Conservation (phyloP, 35 echinoderm and acorn worm genomes). For the Amphiura filiformis region DNA sequence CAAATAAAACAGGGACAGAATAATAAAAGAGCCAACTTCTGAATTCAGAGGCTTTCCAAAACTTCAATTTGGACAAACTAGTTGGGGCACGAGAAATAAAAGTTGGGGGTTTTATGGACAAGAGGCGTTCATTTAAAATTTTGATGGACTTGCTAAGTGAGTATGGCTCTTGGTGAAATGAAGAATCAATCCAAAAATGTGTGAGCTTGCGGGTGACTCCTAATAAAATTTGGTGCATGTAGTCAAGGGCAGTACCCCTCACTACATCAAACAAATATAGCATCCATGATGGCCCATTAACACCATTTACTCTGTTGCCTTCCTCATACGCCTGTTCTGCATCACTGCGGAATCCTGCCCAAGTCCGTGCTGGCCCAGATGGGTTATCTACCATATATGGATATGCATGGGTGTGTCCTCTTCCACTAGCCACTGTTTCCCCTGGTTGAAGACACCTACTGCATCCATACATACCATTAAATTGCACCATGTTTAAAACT, state of each 20-base stretch:
- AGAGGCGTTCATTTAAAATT: background rate
- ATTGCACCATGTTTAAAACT: constrained; percentile 20
- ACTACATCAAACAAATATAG: background rate
- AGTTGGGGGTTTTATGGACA: background rate
- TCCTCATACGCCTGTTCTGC: background rate
- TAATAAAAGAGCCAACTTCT: background rate
- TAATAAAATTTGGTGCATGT: background rate
- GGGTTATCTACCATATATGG: background rate
- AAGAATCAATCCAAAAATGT: background rate
- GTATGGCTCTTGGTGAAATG: background rate
- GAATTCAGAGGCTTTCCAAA: background rate
- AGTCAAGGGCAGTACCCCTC: background rate
- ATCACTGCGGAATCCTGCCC: background rate
- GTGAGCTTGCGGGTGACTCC: background rate
- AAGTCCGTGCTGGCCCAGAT: background rate
- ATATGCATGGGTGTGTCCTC: background rate
- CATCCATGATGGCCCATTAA: background rate
- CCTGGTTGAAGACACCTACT: background rate
- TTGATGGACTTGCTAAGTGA: background rate
- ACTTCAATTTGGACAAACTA: background rate
- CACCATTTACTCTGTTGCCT: background rate
- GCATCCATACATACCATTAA: constrained; percentile 25
- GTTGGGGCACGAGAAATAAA: background rate
- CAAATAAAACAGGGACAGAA: background rate
- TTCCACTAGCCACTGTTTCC: background rate